Conservation (phyloP, 2,113 vertebrate genomes). For the Scartelaos histophorus region DNA sequence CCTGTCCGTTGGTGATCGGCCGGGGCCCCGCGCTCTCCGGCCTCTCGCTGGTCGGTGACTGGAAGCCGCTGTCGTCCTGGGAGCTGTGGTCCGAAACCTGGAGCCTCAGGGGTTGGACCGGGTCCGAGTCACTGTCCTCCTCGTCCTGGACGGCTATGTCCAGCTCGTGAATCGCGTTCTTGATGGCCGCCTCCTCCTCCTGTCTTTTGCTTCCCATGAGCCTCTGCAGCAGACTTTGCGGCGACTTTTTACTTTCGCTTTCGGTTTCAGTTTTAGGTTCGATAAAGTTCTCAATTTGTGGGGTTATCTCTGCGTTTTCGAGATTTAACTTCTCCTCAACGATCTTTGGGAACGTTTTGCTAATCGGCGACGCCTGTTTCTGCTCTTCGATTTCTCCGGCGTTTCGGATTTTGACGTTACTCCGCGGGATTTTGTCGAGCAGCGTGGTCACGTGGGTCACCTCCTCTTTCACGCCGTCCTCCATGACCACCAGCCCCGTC, state of each 20-base stretch:
- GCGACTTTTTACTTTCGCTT: background rate
- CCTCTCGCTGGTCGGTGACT: conserved; percentile 44
- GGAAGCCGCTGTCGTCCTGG: conserved; percentile 51
- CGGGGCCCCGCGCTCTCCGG: conserved; percentile 23
- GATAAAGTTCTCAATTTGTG: background rate
- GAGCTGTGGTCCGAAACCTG: conserved; percentile 33
- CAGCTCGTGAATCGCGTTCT: conserved; percentile 48
- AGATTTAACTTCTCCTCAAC: background rate
- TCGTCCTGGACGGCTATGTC: conserved; percentile 50
- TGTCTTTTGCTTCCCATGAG: background rate
- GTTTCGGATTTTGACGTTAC: conserved; percentile 24
- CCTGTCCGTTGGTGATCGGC: conserved; percentile 39
- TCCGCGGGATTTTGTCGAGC: conserved; percentile 26
- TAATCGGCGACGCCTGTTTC: background rate
- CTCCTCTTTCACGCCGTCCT: conserved; percentile 48
- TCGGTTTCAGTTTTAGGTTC: background rate
- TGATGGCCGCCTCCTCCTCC: conserved; percentile 6
- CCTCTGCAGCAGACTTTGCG: background rate
- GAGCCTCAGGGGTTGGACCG: background rate
- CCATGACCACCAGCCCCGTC: conserved; percentile 26
- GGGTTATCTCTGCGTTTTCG: background rate
- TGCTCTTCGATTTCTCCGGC: background rate
- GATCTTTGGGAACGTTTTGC: conserved; percentile 1
- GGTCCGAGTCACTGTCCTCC: conserved; percentile 44
- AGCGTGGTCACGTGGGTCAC: conserved; percentile 42